Conservation (phyloP, 2,113 vertebrate species). For the Hippocampus comes region DNA sequence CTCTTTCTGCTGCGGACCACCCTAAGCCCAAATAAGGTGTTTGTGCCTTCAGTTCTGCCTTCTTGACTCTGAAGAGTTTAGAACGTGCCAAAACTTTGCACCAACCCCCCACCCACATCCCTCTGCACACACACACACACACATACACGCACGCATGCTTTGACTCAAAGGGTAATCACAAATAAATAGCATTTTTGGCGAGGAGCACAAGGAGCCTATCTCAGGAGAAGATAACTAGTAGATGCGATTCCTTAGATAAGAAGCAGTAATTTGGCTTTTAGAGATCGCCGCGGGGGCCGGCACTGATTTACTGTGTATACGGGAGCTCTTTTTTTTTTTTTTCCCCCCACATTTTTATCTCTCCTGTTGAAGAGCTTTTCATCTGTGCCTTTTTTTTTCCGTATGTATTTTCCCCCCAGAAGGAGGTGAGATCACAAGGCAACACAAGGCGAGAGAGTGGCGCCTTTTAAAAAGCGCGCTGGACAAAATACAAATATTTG, state of each 20-base stretch:
- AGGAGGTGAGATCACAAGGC: constrained; percentile 88
- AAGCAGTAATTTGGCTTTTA: constrained; percentile 86
- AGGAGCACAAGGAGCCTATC: constrained; percentile 65
- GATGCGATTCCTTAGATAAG: constrained; percentile 96
- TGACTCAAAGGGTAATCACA: constrained; percentile 76
- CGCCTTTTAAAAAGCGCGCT: constrained; percentile 86
- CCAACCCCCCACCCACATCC: constrained; percentile 1
- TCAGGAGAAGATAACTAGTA: constrained; percentile 82
- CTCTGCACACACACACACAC: constrained; percentile 67
- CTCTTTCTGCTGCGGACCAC: constrained; percentile 65
- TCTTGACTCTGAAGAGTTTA: constrained; percentile 61
- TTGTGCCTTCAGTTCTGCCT: constrained; percentile 51
- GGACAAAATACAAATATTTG: constrained; percentile 99
- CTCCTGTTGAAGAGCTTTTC: constrained; percentile 81
- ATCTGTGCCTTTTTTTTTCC: constrained; percentile 85
- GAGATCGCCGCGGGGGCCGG: constrained; percentile 86
- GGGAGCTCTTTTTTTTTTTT: constrained; percentile 68
- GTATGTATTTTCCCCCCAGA: constrained; percentile 85
- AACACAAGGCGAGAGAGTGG: constrained; percentile 79
- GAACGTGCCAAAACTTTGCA: constrained; percentile 68
- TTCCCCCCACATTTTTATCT: constrained; percentile 81
- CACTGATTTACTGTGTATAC: constrained; percentile 75
- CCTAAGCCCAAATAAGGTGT: constrained; percentile 69
- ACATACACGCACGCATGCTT: constrained; percentile 71
- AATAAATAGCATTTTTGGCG: constrained; percentile 73